These are phyloP conservation scores for Megaceryle maxima DNA, from an alignment of 2,113 vertebrate genomes.

Conservation along the genomic window DNA sequence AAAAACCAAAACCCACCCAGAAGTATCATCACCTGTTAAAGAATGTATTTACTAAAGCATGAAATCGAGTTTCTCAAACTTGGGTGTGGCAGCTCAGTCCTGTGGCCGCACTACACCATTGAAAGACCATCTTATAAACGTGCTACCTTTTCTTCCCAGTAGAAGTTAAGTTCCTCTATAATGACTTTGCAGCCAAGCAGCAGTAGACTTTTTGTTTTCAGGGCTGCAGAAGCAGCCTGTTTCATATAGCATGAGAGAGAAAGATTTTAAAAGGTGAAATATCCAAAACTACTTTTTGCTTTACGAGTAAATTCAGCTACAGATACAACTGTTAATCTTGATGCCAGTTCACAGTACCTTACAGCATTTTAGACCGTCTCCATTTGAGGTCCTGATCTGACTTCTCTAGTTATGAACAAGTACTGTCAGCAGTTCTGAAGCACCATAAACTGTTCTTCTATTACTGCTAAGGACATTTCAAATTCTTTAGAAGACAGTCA, in stretches of 20 bases:
- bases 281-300: neutral
- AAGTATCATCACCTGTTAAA: neutral
- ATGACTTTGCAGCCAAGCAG: conserved; percentile 4
- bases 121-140: conserved; percentile 1
- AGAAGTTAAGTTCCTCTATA: conserved; percentile 42
- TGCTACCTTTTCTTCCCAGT: conserved; percentile 31
- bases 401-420: neutral
- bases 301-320: neutral
- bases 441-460: neutral
- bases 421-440: neutral
- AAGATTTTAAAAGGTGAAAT: neutral
- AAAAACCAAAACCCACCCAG: neutral
- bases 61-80: neutral
- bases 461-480: neutral
- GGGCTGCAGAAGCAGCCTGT: neutral
- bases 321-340: neutral
- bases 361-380: neutral
- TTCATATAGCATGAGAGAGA: conserved; percentile 1
- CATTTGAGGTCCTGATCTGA: neutral
- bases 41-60: neutral
- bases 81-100: neutral
- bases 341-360: neutral
- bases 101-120: neutral
- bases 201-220: conserved; percentile 29
- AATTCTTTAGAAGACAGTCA: neutral